A percentile compares a stretch with the other conserved stretches of the same genome.
These are phyloP conservation scores for Siniperca undulata DNA, from an alignment of 2,797 vertebrate species.

Conservation along the genomic window DNA sequence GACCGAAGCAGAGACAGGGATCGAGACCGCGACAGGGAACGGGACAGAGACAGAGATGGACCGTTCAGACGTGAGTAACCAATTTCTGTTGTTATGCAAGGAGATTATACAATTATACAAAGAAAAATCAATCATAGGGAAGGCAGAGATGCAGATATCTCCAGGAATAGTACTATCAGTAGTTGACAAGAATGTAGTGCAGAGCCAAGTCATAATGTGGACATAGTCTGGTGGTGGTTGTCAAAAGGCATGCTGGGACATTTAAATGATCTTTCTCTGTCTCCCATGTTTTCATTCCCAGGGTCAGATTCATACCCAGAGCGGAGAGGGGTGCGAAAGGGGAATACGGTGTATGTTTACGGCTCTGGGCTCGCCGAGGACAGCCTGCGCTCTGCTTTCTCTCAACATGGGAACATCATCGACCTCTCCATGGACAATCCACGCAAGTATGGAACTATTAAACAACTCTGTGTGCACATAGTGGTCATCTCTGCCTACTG, in stretches of 20 bases:
- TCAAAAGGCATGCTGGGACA: background rate
- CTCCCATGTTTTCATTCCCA: slow-evolving; percentile 53
- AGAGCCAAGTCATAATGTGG: background rate
- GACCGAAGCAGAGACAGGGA: slow-evolving; percentile 69
- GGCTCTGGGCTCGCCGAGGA: slow-evolving; percentile 91
- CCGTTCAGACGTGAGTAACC: slow-evolving; percentile 84
- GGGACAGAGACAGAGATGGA: slow-evolving; percentile 66
- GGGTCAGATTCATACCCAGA: slow-evolving; percentile 94
- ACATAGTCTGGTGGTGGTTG: background rate
- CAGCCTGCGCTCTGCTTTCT: slow-evolving; percentile 89
- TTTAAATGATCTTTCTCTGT: background rate
- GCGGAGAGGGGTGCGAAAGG: slow-evolving; percentile 89
- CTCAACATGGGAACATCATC: slow-evolving; percentile 92
- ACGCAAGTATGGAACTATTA: slow-evolving; percentile 85
- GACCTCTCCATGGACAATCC: slow-evolving; percentile 93
- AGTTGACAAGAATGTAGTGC: background rate
- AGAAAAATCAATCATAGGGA: background rate
- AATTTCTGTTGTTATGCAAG: background rate
- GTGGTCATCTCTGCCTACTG: background rate
- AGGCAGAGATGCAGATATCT: background rate
- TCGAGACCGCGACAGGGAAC: slow-evolving; percentile 51
- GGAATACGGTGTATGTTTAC: slow-evolving; percentile 93
- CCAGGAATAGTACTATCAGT: background rate
- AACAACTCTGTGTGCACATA: background rate
- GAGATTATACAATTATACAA: background rate